These are phyloP conservation scores for Acanthosepion lycidas DNA, from an alignment of 2,888 invertebrate genomes.

Conservation along the genomic window DNA sequence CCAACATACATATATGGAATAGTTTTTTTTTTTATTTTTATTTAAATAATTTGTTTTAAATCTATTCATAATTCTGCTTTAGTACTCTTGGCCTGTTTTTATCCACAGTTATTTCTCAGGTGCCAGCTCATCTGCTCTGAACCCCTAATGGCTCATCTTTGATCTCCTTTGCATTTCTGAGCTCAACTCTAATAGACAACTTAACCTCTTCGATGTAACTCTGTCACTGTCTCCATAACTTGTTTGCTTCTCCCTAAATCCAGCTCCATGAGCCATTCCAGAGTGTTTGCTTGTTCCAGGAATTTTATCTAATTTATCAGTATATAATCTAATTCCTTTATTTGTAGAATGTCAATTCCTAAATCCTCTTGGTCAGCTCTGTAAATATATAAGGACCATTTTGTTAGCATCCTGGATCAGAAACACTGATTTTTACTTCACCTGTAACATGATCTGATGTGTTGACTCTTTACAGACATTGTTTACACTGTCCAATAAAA, in stretches of 20 bases:
- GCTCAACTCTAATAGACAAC: not conserved
- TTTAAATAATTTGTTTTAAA: not conserved
- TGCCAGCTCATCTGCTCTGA: not conserved
- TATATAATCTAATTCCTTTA: slow-evolving; percentile 33
- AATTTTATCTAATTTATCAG: slow-evolving; percentile 22
- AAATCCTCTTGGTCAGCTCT: not conserved
- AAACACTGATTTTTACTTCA: not conserved
- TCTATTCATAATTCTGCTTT: not conserved
- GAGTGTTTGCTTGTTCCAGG: not conserved
- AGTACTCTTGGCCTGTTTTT: not conserved
- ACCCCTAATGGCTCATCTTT: not conserved
- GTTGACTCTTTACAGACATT: not conserved
- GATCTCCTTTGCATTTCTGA: not conserved
- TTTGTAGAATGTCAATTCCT: slow-evolving; percentile 24
- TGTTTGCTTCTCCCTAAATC: not conserved
- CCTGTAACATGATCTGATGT: not conserved
- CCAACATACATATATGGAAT: not conserved
- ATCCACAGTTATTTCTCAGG: not conserved
- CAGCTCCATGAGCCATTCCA: not conserved
- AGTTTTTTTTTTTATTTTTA: not conserved
- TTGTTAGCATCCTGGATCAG: not conserved
- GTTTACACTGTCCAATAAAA: not conserved
- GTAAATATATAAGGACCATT: not conserved
- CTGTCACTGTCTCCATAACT: not conserved
- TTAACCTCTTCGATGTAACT: not conserved